Base-by-base conservation (phyloP, 2,888 invertebrate genomes). In the Strigamia transsilvanica region DNA sequence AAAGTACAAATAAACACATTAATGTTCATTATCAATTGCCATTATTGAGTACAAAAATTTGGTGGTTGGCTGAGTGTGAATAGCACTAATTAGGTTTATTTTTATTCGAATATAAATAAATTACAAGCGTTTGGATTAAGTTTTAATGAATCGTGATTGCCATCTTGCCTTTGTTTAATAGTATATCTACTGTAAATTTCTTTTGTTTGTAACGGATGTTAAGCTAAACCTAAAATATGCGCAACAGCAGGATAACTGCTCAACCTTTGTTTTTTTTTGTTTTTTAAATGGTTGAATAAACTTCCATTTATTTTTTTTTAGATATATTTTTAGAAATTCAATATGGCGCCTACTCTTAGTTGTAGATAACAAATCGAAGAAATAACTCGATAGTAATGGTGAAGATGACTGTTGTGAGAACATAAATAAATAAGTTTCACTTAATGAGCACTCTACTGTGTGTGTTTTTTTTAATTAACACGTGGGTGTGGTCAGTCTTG, bases 381-480 rank as follows among this genome's bases (percentile, higher is more conserved):
- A 27, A 73, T 73, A 73, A 73, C 32, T 18, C 56, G 12, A 73
- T 73, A 27, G 73, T 73, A 73, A 73, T 73, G 73, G 15, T 73
- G 4, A 73, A 73, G 73, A 32, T 73, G 73, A 32, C 73, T 32
- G 73, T 27, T 73, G 73, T 73, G 73, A 6, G 32, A 73, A 73
- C 73, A 73, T 73, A 13, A 73, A 73, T 73, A 73, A 73, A 73
- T 73, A 73, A 73, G 32, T 73, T 73, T 73, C 73, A 73, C 73
- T 73, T 73, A 73, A 73, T 73, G 73, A 73, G 73, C 73, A 73
- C 73, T 73, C 73, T 32, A 73, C 32, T 73, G 32, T 13, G 32
- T 13, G 7, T 5, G 73, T 32, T 27, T 73, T 73, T 73, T 73
- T 73, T 73, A 56, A 73, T 73, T 73, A 73, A 23, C 73, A 10